These are phyloP conservation scores for Indicator maculatus DNA, from an alignment of 2,113 vertebrate genomes.

Conservation along the genomic window DNA sequence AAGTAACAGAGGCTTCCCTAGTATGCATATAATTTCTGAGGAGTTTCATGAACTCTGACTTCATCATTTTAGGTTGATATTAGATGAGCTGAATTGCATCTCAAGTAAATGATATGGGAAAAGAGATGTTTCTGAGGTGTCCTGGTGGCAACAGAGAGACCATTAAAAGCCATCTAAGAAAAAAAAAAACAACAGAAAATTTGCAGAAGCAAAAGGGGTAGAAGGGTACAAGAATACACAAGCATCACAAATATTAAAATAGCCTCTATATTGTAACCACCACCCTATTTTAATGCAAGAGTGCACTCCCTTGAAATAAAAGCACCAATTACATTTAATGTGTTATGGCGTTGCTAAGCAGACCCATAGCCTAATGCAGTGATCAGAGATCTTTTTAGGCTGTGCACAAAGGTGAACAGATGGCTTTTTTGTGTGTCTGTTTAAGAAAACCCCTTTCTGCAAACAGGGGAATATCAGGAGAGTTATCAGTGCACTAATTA, in stretches of 20 bases:
- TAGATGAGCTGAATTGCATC: not conserved
- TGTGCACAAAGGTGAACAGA: not conserved
- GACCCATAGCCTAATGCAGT: not conserved
- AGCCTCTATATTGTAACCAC: not conserved
- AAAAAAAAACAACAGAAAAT: not conserved
- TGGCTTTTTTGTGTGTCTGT: not conserved
- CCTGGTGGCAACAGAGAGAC: not conserved
- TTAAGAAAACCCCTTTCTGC: not conserved
- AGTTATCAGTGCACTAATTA: not conserved
- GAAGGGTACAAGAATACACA: not conserved
- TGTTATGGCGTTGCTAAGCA: not conserved
- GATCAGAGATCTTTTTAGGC: not conserved
- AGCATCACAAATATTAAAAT: not conserved
- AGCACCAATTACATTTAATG: not conserved
- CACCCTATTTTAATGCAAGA: not conserved
- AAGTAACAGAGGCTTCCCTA: not conserved
- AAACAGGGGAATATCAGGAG: not conserved
- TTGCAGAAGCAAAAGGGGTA: not conserved
- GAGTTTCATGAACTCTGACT: not conserved
- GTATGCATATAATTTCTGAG: not conserved
- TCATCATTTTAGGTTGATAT: not conserved
- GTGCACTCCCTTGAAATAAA: not conserved
- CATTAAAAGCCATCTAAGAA: not conserved
- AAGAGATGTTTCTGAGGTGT: not conserved
- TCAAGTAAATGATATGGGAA: not conserved